Percentiles rank a stretch among this genome's conserved stretches.
Evolutionary conservation across 1,140 invertebrate species (phyloP).

Genomic region (Glomeris maerens): DNA sequence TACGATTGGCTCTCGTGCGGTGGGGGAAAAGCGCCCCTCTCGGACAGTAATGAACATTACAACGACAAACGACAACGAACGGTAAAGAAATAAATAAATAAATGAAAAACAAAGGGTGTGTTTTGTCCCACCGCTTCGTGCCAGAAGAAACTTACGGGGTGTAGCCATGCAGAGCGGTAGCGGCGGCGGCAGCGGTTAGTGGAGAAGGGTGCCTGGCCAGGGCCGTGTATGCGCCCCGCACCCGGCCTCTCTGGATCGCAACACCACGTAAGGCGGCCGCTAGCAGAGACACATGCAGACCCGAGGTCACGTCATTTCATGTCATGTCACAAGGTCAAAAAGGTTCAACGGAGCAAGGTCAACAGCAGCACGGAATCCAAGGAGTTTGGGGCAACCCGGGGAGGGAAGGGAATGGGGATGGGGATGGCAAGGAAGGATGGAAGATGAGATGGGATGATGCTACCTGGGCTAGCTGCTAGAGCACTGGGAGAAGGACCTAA

Average conservation of each 20-base stretch:
- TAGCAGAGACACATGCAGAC: slow-evolving; percentile 28
- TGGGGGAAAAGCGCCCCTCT: background rate
- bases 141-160: slow-evolving; percentile 54
- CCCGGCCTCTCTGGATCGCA: slow-evolving; percentile 50
- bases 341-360: too few species aligned
- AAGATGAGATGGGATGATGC: too few species aligned
- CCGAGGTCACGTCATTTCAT: too few species aligned
- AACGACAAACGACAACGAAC: slow-evolving; percentile 17
- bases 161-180: slow-evolving; percentile 56
- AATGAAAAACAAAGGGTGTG: slow-evolving; percentile 18
- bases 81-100: slow-evolving; percentile 17
- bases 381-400: too few species aligned
- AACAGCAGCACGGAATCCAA: too few species aligned
- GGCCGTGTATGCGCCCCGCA: slow-evolving; percentile 48
- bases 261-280: slow-evolving; percentile 50
- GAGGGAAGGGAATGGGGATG: too few species aligned
- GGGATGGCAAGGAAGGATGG: too few species aligned
- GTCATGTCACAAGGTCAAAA: too few species aligned
- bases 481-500: too few species aligned
- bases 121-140: slow-evolving; percentile 11
- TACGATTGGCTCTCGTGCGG: too few species aligned
- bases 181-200: slow-evolving; percentile 47
- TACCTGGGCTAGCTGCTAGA: too few species aligned
- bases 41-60: slow-evolving; percentile 17
- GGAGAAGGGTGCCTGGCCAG: slow-evolving; percentile 55